phyloP scores from a whole-genome alignment of 2,113 vertebrate genomes.

The Lophochroa leadbeateri region DNA sequence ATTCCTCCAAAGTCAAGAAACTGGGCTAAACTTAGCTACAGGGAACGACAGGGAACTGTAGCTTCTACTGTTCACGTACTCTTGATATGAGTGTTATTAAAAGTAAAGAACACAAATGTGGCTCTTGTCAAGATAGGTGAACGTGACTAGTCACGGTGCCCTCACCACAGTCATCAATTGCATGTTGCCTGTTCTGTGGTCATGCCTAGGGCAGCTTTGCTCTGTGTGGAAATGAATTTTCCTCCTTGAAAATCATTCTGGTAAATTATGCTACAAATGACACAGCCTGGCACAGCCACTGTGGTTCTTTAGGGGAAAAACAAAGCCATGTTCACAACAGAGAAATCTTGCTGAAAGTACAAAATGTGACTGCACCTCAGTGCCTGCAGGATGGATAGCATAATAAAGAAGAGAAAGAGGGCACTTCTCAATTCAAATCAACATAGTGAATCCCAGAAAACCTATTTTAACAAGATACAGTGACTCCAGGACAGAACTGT shows the following conservation, averaged over 20 bases:
- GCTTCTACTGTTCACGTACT: not conserved
- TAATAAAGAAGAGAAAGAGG: constrained; percentile 31
- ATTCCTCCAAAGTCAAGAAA: not conserved
- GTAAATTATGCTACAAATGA: not conserved
- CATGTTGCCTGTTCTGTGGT: accelerated
- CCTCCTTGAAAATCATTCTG: not conserved
- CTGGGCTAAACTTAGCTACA: not conserved
- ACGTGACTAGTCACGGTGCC: not conserved
- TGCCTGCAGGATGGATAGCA: not conserved
- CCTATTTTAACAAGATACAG: not conserved
- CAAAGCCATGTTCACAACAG: not conserved
- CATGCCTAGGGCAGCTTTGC: not conserved
- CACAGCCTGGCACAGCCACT: not conserved
- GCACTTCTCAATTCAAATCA: not conserved
- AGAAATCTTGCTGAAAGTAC: not conserved
- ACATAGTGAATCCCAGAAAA: not conserved
- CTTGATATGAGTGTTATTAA: not conserved
- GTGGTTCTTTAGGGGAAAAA: not conserved
- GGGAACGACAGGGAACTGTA: not conserved
- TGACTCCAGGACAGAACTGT: not conserved
- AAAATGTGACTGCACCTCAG: not conserved
- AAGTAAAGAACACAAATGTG: not conserved
- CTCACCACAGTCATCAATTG: not conserved
- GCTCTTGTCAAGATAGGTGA: not conserved
- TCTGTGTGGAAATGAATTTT: not conserved